Percentiles rank a stretch among this genome's conserved stretches.
Conservation (phyloP, 2,888 invertebrate genomes). For the Oscheius onirici region DNA sequence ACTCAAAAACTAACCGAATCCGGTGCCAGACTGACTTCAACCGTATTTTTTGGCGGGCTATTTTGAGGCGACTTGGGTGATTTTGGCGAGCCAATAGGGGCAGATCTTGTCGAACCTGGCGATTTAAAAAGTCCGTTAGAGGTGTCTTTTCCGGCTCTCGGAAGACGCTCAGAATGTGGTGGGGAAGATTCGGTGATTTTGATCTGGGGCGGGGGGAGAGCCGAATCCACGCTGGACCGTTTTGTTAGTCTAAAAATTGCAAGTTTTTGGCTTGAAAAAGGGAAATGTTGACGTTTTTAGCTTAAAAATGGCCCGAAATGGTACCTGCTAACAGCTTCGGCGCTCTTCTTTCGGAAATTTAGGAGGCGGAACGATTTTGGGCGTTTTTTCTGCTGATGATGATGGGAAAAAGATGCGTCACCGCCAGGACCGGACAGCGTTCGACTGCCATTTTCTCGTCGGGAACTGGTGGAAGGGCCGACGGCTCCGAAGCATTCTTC, state of each 20-base stretch:
- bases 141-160: background rate
- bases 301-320: too few relatives aligned
- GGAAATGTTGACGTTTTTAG: background rate
- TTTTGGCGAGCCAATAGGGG: too few relatives aligned
- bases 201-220: background rate
- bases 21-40: too few relatives aligned
- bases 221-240: constrained; percentile 22
- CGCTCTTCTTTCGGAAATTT: constrained; percentile 41
- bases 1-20: too few relatives aligned
- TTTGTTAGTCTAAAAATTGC: constrained; percentile 2
- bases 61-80: too few relatives aligned
- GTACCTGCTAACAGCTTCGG: constrained; percentile 27
- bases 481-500: constrained; percentile 38
- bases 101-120: too few relatives aligned
- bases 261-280: background rate
- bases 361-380: constrained; percentile 28
- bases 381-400: background rate
- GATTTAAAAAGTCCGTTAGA: too few relatives aligned
- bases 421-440: background rate
- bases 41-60: too few relatives aligned
- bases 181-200: background rate
- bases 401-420: background rate
- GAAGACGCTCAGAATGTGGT: background rate
- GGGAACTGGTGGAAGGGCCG: constrained; percentile 17
- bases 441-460: background rate